Base-by-base conservation (phyloP, 2,113 vertebrate genomes). In the Polypterus bichir region DNA sequence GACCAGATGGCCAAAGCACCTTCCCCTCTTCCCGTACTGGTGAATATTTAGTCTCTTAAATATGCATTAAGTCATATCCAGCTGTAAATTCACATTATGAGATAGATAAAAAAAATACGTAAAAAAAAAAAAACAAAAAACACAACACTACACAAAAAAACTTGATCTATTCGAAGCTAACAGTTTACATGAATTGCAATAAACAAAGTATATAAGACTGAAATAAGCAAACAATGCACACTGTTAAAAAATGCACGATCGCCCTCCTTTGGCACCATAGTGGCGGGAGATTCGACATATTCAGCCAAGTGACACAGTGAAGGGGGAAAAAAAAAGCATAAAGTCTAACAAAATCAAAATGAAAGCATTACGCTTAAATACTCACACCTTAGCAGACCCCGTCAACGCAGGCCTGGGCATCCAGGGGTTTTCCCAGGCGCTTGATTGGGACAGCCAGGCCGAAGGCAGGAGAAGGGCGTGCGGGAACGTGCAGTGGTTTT, bases 341-440 rank as follows among this genome's bases (percentile, higher is more conserved):
- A 49, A 3, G 10, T 5, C 4, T 60, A 60, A 52, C 5, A 49
- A 44, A 55, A 46, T 27, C 27, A 27, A 27, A 27, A 27, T 27
- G 27, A 27, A 27, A 27, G 27, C 27, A 27, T 27, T 27, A 27
- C 27, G 27, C 27, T 27, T 27, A 1, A 27, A 57, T 66, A 83
- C 83, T 80, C 65, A 82, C 81, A 73, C 71, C 73, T 77, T 62
- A 68, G 65, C 69, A 64, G 67, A 53, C 75, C 67, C 70, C 65
- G 60, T 3, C 68, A 45, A 62, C 49, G n/a, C 27, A 54, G 6
- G 49, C 65, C 60, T 3, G 67, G 46, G 65, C 68, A 78, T 71
- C 60, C 57, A 75, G 64, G 64, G 60, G 47, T 4, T 49, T 68
- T 63, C 51, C 60, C 27, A 60, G 8, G 44, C 66, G n/a, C 5